A percentile compares a stretch with the other conserved stretches of the same genome.
phyloP scores from a whole-genome alignment of 2,888 invertebrate genomes.

The Eupithecia abbreviata region DNA sequence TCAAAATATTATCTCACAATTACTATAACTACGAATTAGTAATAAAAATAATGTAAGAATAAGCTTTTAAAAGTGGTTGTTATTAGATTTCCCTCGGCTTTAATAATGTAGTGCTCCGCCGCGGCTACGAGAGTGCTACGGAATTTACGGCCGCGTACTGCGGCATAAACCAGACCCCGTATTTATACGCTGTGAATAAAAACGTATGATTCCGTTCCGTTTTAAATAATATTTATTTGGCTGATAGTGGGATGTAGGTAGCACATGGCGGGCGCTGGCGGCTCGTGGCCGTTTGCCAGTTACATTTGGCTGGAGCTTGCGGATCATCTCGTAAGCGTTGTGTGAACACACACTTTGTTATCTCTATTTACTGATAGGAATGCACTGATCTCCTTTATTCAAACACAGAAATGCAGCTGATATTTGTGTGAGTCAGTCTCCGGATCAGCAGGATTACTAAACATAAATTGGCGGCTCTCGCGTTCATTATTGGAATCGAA shows the following conservation, averaged over 20 bases:
- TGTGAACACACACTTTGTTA: constrained; percentile 45
- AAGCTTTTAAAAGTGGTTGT: background rate
- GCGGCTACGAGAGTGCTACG: constrained; percentile 29
- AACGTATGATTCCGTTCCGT: constrained; percentile 20
- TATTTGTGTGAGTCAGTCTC: constrained; percentile 4
- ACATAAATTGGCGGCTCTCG: constrained; percentile 5
- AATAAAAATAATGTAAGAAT: background rate
- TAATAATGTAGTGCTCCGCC: constrained; percentile 26
- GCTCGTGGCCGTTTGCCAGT: constrained; percentile 44
- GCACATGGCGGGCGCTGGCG: constrained; percentile 30
- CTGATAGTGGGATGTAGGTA: constrained; percentile 22
- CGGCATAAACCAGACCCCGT: constrained; percentile 6
- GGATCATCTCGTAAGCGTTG: constrained; percentile 45
- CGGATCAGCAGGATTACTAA: background rate
- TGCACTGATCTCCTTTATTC: constrained; percentile 22
- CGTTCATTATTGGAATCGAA: constrained; percentile 11
- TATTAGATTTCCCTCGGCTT: background rate
- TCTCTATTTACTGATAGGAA: constrained; percentile 39
- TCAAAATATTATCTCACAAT: background rate
- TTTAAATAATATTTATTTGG: constrained; percentile 32
- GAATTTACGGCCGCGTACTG: constrained; percentile 17
- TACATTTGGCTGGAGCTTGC: constrained; percentile 43
- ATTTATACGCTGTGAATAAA: constrained; percentile 15
- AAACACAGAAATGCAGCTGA: constrained; percentile 12
- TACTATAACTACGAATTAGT: background rate